Base-by-base conservation (phyloP, 2,113 vertebrate genomes). In the Semnopithecus entellus region DNA sequence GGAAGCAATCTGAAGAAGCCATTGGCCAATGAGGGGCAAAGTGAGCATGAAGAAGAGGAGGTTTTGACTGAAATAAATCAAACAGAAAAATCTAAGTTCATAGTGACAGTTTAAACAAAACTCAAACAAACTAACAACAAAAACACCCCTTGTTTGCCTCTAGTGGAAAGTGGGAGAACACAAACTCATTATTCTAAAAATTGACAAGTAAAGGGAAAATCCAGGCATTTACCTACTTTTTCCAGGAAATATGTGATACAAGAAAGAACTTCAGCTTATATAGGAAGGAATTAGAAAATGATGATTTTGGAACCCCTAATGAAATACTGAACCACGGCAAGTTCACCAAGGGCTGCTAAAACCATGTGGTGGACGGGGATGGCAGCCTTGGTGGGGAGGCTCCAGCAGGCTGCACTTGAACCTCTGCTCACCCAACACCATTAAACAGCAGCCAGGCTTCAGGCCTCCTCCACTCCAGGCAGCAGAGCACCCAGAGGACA, bases 111-210 rank as follows among this genome's bases (percentile, higher is more conserved):
- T 45, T 13, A 35, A 84, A 86, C 13, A 68, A 68, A 45, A 23
- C 2, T 16, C 20, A 66, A 13, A 48, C 32, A 50, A 70, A 52
- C 10, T 9, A 18, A 64, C 61, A 55, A 45, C 22, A 55, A 12
- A 64, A 14, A 16, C 2, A 23, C 0, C 27, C n/a, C 87, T 76
- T 27, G 9, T 20, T 3, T 30, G 59, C 10, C 38, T 23, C 43
- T 5, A 35, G 6, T 0, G 8, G 50, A 43, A 17, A 59, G 45
- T 0, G n/a, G 64, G 0, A 4, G n/a, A 55, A 2, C 5, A 45
- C 30, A 43, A 14, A 45, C 32, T 16, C 8, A 0, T 5, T 2
- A 11, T 22, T 61, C 59, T 52, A n/a, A 45, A 64, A 83, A 40
- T 0, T 23, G 68, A 83, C n/a, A 20, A 27, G 8, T 4, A 27